Conservation (phyloP, 2,888 invertebrate species). For the Xiphydria camelus region DNA sequence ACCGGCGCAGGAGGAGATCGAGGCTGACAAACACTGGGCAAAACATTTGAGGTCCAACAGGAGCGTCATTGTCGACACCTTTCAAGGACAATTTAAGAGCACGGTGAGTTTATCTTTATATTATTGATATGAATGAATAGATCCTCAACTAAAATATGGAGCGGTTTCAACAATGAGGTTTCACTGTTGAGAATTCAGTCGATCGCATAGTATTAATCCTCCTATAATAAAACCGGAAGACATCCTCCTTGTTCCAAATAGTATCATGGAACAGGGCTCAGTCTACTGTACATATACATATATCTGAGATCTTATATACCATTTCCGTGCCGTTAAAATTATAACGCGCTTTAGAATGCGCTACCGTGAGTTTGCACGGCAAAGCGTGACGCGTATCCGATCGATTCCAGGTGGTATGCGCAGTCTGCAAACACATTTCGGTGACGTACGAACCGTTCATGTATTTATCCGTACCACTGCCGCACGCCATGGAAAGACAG, state of each 20-base stretch:
- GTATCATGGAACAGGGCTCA: neutral
- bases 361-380: neutral
- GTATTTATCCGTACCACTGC: slow-evolving; percentile 69
- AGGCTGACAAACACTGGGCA: slow-evolving; percentile 64
- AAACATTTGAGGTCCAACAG: slow-evolving; percentile 62
- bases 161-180: no score
- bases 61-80: slow-evolving; percentile 65
- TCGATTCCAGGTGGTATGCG: slow-evolving; percentile 63
- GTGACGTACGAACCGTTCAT: slow-evolving; percentile 70
- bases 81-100: slow-evolving; percentile 69
- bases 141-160: no score
- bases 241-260: neutral
- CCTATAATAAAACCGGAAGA: neutral
- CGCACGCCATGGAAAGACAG: slow-evolving; percentile 66
- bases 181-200: no score
- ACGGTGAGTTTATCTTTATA: slow-evolving; percentile 63
- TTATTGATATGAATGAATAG: neutral
- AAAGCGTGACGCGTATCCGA: slow-evolving; percentile 2
- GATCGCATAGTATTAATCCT: slow-evolving; percentile 23
- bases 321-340: slow-evolving; percentile 9
- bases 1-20: slow-evolving; percentile 49
- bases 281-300: neutral
- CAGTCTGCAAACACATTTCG: slow-evolving; percentile 64
- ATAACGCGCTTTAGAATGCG: no score
- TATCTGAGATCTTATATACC: neutral